Base-by-base conservation (phyloP, 2,888 invertebrate species). In the Acleris cristana region DNA sequence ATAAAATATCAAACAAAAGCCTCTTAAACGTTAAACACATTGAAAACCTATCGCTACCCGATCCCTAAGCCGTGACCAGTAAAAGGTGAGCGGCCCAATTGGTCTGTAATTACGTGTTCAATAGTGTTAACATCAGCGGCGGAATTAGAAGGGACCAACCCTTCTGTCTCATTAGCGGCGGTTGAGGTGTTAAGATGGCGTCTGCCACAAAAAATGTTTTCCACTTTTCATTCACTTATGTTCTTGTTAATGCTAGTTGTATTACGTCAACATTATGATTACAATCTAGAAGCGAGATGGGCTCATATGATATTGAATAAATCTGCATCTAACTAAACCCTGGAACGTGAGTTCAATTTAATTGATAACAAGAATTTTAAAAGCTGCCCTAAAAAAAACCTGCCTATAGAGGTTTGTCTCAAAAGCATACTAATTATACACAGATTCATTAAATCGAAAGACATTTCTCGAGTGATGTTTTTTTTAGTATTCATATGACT, bases 61-160 rank as follows among this genome's bases (percentile, higher is more conserved):
- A 10, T 57, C 52, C 61, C 61, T 57, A 57, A 65, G 51, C 61
- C 56, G 21, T 53, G 61, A 26, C 56, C 66, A 48, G 44, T 56
- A 56, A 60, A 65, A 65, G 66, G 60, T 65, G 55, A 64, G 10
- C 21, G 61, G 56, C 30, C 61, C 61, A 61, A 62, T 62, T 21
- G 26, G 45, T 5, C 48, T 26, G 72, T 78, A 77, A 78, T 79
- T 74, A 74, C 74, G 75, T 73, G 75, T 81, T 80, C 82, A 82
- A 83, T 84, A 79, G 83, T 75, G 78, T 78, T 76, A 80, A 80
- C 85, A 86, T 86, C 85, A 85, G 79, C 73, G 76, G 79, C 74
- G 80, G 81, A 86, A 87, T 87, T 85, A 86, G 83, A 80, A 81
- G 82, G 84, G 83, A 82, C 82, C 79, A 79, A 78, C 77, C 79